Evolutionary conservation across 2,113 vertebrate species (phyloP).

Genomic region (Eulacestoma nigropectus): DNA sequence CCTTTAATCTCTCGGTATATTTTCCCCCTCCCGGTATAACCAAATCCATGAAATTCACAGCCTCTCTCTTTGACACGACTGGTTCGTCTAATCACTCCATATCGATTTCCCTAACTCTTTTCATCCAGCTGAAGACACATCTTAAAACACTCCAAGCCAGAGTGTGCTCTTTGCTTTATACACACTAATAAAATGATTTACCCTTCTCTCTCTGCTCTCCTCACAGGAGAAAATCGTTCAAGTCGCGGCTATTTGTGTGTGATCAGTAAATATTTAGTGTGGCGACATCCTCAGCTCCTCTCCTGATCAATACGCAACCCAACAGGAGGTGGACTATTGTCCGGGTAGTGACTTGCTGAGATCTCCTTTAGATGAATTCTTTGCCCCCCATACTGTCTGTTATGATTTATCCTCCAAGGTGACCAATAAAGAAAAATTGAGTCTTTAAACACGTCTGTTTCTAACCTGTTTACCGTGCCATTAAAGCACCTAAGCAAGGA

Average conservation of each 20-base stretch:
- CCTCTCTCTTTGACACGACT: conserved; percentile 70
- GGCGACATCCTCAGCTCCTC: conserved; percentile 86
- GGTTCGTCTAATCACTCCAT: conserved; percentile 80
- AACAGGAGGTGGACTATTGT: conserved; percentile 79
- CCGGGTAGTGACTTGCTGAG: conserved; percentile 74
- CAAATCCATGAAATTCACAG: conserved; percentile 72
- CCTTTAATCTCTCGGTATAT: conserved; percentile 47
- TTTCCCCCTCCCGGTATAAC: conserved; percentile 49
- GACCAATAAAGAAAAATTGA: conserved; percentile 27
- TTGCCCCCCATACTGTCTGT: conserved; percentile 36
- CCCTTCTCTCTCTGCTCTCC: conserved; percentile 79
- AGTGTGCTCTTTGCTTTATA: conserved; percentile 88
- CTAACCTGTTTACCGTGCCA: conserved; percentile 69
- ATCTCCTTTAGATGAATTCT: conserved; percentile 65
- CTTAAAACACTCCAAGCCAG: conserved; percentile 81
- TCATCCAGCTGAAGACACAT: conserved; percentile 88
- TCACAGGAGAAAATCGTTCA: conserved; percentile 88
- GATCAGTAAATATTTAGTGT: conserved; percentile 99
- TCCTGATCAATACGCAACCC: conserved; percentile 88
- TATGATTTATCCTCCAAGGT: conserved; percentile 64
- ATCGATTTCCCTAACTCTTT: conserved; percentile 91
- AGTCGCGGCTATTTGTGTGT: conserved; percentile 88
- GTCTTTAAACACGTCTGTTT: conserved; percentile 60
- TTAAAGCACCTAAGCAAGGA: conserved; percentile 50
- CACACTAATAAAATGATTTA: conserved; percentile 95